A percentile compares a stretch with the other conserved stretches of the same genome.
phyloP scores from a whole-genome alignment of 1,140 invertebrate genomes.

The Gonioctena quinquepunctata region DNA sequence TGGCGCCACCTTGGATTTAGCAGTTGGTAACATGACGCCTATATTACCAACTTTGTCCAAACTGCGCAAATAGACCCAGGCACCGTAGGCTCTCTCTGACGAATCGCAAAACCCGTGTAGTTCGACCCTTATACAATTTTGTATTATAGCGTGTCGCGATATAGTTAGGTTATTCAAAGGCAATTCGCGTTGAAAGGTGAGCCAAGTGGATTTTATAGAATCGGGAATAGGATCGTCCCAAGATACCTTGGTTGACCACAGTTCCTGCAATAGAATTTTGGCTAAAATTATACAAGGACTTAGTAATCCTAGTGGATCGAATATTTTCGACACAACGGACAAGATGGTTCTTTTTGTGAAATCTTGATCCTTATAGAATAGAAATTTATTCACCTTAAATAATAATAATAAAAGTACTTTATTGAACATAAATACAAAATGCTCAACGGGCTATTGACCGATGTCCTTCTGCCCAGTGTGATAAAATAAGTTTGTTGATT shows the following conservation, averaged over 20 bases:
- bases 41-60: constrained; percentile 26
- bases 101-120: constrained; percentile 50
- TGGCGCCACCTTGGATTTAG: constrained; percentile 51
- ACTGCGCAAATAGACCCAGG: constrained; percentile 43
- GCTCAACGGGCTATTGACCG: no score
- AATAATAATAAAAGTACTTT: no score
- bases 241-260: constrained; percentile 46
- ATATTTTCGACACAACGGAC: constrained; percentile 43
- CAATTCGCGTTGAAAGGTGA: background rate
- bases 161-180: background rate
- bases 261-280: constrained; percentile 54
- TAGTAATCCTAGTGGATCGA: constrained; percentile 51
- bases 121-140: constrained; percentile 22
- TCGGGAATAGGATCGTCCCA: constrained; percentile 50
- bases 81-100: constrained; percentile 41
- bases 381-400: no score
- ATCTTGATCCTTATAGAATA: background rate
- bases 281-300: constrained; percentile 42
- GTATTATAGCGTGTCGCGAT: background rate
- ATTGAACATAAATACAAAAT: no score
- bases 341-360: background rate
- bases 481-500: no score
- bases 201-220: background rate
- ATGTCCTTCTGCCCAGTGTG: no score
- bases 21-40: constrained; percentile 31